Evolutionary conservation across 2,113 vertebrate genomes (phyloP).

Genomic region (Potamarius usumacintae): DNA sequence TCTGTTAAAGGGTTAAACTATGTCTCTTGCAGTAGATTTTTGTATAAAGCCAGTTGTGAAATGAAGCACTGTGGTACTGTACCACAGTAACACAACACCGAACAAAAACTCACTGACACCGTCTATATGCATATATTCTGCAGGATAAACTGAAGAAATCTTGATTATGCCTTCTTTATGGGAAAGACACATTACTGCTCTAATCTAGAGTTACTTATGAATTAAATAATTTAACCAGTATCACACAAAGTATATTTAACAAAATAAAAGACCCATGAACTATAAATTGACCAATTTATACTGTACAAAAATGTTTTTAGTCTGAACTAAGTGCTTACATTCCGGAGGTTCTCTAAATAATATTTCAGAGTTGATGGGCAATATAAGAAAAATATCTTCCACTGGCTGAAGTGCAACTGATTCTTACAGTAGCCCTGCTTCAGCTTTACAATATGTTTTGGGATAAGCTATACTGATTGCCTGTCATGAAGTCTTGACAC

Average conservation of each 20-base stretch:
- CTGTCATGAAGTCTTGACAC: background rate
- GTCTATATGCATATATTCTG: no score
- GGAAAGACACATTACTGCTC: background rate
- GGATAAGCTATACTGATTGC: background rate
- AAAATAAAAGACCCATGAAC: background rate
- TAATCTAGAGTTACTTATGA: background rate
- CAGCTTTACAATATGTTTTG: no score
- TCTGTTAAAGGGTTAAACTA: no score
- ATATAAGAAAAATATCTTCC: background rate
- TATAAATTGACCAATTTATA: background rate
- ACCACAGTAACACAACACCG: slow-evolving; percentile 3
- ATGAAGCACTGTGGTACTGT: background rate
- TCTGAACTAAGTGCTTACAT: background rate
- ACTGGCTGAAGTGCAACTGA: no score
- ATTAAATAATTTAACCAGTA: background rate
- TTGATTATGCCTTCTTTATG: background rate
- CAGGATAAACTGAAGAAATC: no score
- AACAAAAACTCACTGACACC: no score
- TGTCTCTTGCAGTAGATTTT: slow-evolving; percentile 2
- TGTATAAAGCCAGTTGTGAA: background rate
- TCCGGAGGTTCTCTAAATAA: background rate
- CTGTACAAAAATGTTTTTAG: background rate
- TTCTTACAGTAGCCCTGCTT: no score
- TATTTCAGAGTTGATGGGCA: background rate
- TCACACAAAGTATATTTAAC: background rate